Evolutionary conservation across 2,797 vertebrate genomes (phyloP), one percentile per base, ranked within the genome.

Genomic region (Heterohyrax brucei): DNA sequence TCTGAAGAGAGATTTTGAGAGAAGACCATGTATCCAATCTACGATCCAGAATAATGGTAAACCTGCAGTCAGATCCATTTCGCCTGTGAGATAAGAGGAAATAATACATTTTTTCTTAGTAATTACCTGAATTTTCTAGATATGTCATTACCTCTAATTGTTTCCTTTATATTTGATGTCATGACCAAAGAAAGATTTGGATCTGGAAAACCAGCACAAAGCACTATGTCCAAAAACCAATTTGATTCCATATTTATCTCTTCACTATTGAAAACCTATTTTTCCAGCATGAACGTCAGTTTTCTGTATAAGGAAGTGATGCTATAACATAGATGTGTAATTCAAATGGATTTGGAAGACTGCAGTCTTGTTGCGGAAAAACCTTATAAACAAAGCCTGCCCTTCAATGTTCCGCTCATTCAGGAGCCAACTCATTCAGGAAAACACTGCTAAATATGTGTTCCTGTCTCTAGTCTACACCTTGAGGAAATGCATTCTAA

Each of bases 1-100:
- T 99, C 82, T 99, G 99, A 72, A 99, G 99, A 87, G 99, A 99
- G 3, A 98, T 99, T 99, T 99, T 99, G 97, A 99, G 99, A 2
- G 99, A 99, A 91, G 98, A 98, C 99, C 99, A 99, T 0, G 99
- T 99, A 95, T 99, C 99, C 98, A 99, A 92, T 98, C 99, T 99
- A 98, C 99, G 98, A 97, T 99, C 99, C 99, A 99, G 98, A 98
- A 99, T 99, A 86, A 99, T 98, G 98, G 99, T 99, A 97, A 99
- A 99, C 98, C 99, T 99, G 56, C 99, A 99, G 79, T 99, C 99
- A 8, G 99, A 98, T 96, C 99, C 99, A 89, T 99, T 98, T 68
- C 99, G 98, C 97, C 99, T 99, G 97, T 4, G 77, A 33, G 24
- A 39, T 10, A 97, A 97, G 46, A 91, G 88, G 90, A 94, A 30